These are phyloP conservation scores for Dipus sagitta DNA, from an alignment of 2,797 vertebrate species.

Conservation along the genomic window DNA sequence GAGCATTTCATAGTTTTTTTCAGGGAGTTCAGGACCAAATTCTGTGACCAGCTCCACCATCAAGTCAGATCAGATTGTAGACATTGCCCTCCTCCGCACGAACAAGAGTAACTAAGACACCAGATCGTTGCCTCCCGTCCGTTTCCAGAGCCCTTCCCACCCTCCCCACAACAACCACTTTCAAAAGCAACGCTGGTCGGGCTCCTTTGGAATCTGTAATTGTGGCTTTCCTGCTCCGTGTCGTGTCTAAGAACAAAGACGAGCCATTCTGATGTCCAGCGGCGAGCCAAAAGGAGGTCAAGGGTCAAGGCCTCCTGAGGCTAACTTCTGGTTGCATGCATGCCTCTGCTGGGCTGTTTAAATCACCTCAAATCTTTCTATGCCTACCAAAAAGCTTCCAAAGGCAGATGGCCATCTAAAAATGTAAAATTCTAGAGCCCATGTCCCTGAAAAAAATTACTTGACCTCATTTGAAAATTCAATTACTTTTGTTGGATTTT, in stretches of 20 bases:
- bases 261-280: conserved; percentile 18
- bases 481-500: conserved; percentile 48
- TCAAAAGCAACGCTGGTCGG: conserved; percentile 56
- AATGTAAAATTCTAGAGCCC: conserved; percentile 45
- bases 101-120: background rate
- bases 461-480: conserved; percentile 51
- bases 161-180: conserved; percentile 36
- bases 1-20: background rate
- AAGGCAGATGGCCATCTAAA: background rate
- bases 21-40: background rate
- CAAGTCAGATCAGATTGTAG: background rate
- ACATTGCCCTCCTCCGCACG: background rate
- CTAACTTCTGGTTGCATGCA: conserved; percentile 9
- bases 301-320: conserved; percentile 41
- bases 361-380: conserved; percentile 9
- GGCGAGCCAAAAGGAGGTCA: conserved; percentile 9
- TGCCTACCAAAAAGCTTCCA: background rate
- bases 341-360: conserved; percentile 6
- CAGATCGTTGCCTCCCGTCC: background rate
- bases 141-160: conserved; percentile 3
- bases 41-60: background rate
- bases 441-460: background rate
- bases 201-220: conserved; percentile 66
- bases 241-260: conserved; percentile 68
- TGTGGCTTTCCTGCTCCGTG: conserved; percentile 61